These are phyloP conservation scores for Xiphias gladius DNA, from an alignment of 2,113 vertebrate genomes.

Conservation along the genomic window DNA sequence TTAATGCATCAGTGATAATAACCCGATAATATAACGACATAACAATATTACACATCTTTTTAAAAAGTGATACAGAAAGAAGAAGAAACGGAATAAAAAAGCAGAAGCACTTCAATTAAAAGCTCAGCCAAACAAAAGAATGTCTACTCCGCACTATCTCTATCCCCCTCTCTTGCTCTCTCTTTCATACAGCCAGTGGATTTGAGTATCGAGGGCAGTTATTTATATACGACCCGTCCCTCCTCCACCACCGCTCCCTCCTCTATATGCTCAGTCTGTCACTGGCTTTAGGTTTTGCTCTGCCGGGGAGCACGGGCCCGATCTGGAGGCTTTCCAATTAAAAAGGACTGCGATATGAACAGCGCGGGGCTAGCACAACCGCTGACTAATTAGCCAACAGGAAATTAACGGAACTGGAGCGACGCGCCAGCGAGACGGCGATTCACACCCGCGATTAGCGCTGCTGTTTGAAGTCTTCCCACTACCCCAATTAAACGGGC, in stretches of 20 bases:
- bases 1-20: not conserved
- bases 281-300: conserved; percentile 40
- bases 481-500: conserved; percentile 56
- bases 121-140: not conserved
- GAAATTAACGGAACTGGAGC: conserved; percentile 54
- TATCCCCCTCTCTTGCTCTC: not conserved
- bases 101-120: not conserved
- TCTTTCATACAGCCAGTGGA: conserved; percentile 33
- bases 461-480: conserved; percentile 56
- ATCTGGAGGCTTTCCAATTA: conserved; percentile 65
- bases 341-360: conserved; percentile 57
- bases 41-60: no score
- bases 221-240: conserved; percentile 68
- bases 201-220: conserved; percentile 70
- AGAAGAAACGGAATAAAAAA: not conserved
- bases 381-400: conserved; percentile 70
- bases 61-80: no score
- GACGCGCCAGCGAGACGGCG: conserved; percentile 52
- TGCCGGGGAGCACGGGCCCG: conserved; percentile 35
- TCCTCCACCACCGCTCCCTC: not conserved
- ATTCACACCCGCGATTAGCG: conserved; percentile 57
- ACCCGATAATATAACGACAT: not conserved
- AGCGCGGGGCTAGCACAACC: conserved; percentile 41
- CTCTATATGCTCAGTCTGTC: conserved; percentile 34
- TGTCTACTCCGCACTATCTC: conserved; percentile 1